Conservation (phyloP, 2,113 vertebrate species). For the Melanotaenia duboulayi region DNA sequence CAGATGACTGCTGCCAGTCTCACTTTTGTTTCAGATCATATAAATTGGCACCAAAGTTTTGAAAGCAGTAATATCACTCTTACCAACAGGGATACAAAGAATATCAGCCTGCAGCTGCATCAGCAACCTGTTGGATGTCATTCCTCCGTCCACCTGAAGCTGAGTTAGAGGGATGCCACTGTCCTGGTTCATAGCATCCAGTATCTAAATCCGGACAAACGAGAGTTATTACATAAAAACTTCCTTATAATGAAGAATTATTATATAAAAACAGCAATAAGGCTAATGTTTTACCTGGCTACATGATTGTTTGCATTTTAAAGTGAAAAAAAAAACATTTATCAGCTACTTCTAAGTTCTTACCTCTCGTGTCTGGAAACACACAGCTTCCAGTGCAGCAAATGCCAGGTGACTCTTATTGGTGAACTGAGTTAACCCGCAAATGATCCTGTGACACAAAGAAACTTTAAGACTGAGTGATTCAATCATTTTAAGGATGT, state of each 20-base stretch:
- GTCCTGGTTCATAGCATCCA: constrained; percentile 96
- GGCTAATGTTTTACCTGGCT: too few relatives aligned
- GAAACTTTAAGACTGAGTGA: not conserved
- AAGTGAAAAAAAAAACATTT: not conserved
- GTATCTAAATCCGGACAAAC: constrained; percentile 81
- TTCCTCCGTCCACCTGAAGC: constrained; percentile 94
- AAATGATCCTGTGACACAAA: constrained; percentile 88
- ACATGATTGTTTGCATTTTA: not conserved
- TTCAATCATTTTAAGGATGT: not conserved
- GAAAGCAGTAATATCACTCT: constrained; percentile 38
- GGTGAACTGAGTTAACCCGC: constrained; percentile 95
- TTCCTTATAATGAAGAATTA: too few relatives aligned
- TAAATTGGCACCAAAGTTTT: not conserved
- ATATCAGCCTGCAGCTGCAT: constrained; percentile 97
- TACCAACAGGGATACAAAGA: constrained; percentile 94
- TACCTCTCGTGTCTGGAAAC: constrained; percentile 94
- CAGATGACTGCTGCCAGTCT: not conserved
- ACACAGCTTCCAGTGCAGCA: constrained; percentile 93
- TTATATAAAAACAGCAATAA: too few relatives aligned
- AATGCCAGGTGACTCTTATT: constrained; percentile 93
- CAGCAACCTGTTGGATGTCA: constrained; percentile 92
- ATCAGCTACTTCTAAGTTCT: too few relatives aligned
- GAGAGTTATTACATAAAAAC: not conserved
- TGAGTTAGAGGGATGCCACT: constrained; percentile 91
- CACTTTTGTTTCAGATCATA: too few relatives aligned